Evolutionary conservation across 2,888 invertebrate genomes (phyloP), one percentile per base, ranked within the genome.

Genomic region (Agrilus biguttatus): DNA sequence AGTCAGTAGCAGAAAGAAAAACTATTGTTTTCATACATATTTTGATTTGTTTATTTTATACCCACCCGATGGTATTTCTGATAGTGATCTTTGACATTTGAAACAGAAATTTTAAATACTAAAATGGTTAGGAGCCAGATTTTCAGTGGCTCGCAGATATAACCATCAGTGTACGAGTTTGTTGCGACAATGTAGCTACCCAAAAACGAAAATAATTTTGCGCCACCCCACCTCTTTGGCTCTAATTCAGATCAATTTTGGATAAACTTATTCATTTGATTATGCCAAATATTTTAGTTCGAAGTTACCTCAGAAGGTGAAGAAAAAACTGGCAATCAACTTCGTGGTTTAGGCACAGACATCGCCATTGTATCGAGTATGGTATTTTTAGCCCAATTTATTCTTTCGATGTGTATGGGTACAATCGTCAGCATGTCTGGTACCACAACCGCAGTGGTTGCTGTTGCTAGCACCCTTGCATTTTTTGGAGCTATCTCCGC

Each of bases 351-450:
- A 41, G 95, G 95, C 7, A 96, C 95, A 0, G 95, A 96, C 62
- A 81, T 96, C 0, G 95, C 93, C 1, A 80, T 95, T 41, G 86
- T 96, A 33, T 89, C 91, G 59, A 89, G 88, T 59, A 95, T 95
- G 83, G 93, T 67, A 10, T 96, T 96, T 63, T 74, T 95, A 48
- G 95, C 95, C 1, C 96, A 96, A 66, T 89, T 95, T 57, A 72
- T 88, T 33, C 74, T 96, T 10, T 93, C 93, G 0, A 71, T 88
- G 53, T 80, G 82, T 55, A 82, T 92, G 77, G 91, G 92, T 1
- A 75, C 81, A 21, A 83, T 95, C 40, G 85, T 95, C 8, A 77
- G 76, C 46, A 64, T 77, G 5, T 77, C 80, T 1, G 87, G 88
- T 35, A 86, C 88, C 40, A 93, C 93, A 0, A 87, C 88, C 0